phyloP scores from a whole-genome alignment of 2,797 vertebrate genomes.

The Sebastes itinus region DNA sequence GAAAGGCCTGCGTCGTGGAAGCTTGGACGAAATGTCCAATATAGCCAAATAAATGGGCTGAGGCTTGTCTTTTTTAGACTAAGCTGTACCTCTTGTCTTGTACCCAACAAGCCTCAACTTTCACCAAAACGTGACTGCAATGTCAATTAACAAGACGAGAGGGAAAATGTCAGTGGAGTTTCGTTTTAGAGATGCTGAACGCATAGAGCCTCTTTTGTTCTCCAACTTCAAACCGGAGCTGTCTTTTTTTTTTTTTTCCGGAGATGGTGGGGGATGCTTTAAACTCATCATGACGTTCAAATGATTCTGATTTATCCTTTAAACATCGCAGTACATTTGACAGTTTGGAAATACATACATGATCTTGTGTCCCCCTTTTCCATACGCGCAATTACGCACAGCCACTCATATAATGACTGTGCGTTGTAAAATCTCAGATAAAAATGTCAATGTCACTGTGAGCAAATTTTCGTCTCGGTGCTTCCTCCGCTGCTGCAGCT shows the following conservation, averaged over 20 bases:
- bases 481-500: constrained; percentile 18
- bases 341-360: constrained; percentile 16
- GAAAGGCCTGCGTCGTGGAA: background rate
- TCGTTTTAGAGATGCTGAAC: constrained; percentile 67
- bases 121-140: constrained; percentile 81
- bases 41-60: constrained; percentile 13
- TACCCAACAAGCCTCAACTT: constrained; percentile 80
- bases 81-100: constrained; percentile 55
- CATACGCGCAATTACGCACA: background rate
- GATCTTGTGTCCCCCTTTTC: background rate
- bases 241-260: background rate
- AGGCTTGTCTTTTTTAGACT: constrained; percentile 50
- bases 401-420: constrained; percentile 23
- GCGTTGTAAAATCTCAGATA: constrained; percentile 47
- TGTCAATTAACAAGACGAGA: constrained; percentile 71
- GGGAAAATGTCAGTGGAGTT: constrained; percentile 63
- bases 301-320: background rate
- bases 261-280: constrained; percentile 1
- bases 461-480: constrained; percentile 28
- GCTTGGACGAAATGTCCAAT: constrained; percentile 33
- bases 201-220: constrained; percentile 77
- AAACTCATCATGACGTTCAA: constrained; percentile 14
- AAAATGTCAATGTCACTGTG: constrained; percentile 67
- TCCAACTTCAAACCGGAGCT: constrained; percentile 64
- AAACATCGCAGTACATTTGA: background rate